phyloP scores from a whole-genome alignment of 2,113 vertebrate species.

The Zapornia atra region DNA sequence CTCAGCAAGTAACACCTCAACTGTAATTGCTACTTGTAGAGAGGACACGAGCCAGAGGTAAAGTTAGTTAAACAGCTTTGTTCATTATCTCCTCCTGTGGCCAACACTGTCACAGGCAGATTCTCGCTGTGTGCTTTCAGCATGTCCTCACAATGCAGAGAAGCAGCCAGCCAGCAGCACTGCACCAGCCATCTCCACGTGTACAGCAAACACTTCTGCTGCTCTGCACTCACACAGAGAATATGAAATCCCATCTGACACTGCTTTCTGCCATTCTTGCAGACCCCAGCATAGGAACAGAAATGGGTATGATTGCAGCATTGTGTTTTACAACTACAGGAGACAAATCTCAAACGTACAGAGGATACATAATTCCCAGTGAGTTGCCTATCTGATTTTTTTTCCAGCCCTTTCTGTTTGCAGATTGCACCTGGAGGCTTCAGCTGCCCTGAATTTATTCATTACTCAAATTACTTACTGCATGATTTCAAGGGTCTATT shows the following conservation, averaged over 20 bases:
- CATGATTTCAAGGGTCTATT: background rate
- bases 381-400: background rate
- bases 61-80: slow-evolving; percentile 33
- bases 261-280: background rate
- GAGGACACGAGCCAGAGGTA: too few relatives aligned
- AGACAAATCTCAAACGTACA: background rate
- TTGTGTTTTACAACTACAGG: background rate
- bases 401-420: background rate
- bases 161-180: background rate
- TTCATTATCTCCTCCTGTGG: background rate
- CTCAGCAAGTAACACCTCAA: background rate
- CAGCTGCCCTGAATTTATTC: background rate
- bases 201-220: background rate
- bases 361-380: background rate
- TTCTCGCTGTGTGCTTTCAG: background rate
- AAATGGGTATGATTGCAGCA: background rate
- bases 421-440: background rate
- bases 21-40: background rate
- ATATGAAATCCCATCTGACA: background rate
- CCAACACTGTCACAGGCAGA: background rate
- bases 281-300: background rate
- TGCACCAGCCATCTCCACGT: background rate
- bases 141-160: background rate
- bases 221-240: background rate
- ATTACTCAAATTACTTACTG: background rate